These are phyloP conservation scores for Criorhina ranunculi DNA, from an alignment of 2,888 invertebrate genomes.

Conservation along the genomic window DNA sequence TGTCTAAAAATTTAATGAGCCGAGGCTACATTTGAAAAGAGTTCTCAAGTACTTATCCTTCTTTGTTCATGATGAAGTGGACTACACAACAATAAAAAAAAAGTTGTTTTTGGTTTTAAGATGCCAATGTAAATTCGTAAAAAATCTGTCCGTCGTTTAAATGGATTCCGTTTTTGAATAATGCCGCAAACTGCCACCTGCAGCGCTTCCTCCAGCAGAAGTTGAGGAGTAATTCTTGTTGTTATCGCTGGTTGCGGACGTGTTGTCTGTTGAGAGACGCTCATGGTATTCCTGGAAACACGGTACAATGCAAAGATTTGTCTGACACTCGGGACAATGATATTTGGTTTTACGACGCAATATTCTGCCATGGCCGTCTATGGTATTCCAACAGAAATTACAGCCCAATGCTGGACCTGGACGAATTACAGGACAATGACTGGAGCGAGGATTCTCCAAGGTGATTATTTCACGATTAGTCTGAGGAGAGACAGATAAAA, in stretches of 20 bases:
- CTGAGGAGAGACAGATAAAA: slow-evolving; percentile 80
- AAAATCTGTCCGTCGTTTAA: slow-evolving; percentile 79
- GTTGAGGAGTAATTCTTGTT: slow-evolving; percentile 69
- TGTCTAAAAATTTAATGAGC: slow-evolving; percentile 6
- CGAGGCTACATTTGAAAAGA: slow-evolving; percentile 9
- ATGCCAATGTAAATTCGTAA: slow-evolving; percentile 55
- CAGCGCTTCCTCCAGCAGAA: slow-evolving; percentile 45
- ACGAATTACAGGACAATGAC: slow-evolving; percentile 93
- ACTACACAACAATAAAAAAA: slow-evolving; percentile 10
- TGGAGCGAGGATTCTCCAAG: slow-evolving; percentile 86
- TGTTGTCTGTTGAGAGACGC: slow-evolving; percentile 85
- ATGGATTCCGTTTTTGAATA: slow-evolving; percentile 84
- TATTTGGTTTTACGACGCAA: slow-evolving; percentile 94
- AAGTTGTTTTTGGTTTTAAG: slow-evolving; percentile 28
- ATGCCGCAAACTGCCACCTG: slow-evolving; percentile 78
- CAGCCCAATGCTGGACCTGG: slow-evolving; percentile 94
- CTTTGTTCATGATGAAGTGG: slow-evolving; percentile 8
- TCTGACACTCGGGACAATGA: slow-evolving; percentile 95
- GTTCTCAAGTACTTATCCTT: slow-evolving; percentile 4
- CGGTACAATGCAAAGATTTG: slow-evolving; percentile 94
- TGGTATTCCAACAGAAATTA: slow-evolving; percentile 96
- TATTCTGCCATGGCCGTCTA: slow-evolving; percentile 92
- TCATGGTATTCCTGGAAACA: slow-evolving; percentile 95
- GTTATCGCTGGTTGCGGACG: slow-evolving; percentile 76
- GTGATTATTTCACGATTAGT: slow-evolving; percentile 84